Evolutionary conservation across 2,113 vertebrate species (phyloP), one percentile per base, ranked within the genome.

Genomic region (Recurvirostra avosetta): DNA sequence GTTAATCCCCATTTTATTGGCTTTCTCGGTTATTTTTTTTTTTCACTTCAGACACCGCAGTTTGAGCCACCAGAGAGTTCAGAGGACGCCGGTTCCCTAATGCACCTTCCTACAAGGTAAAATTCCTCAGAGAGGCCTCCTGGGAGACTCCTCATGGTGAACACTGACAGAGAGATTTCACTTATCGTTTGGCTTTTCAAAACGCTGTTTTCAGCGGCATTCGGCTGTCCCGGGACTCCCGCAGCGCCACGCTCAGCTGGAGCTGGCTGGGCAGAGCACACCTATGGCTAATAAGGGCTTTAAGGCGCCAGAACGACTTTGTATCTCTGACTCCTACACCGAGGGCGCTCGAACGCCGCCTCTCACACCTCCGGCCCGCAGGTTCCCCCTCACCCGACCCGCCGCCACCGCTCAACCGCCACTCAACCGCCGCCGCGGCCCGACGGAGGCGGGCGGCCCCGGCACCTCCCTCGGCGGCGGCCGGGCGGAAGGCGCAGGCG

Each of bases 391-490:
- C 47, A 40, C 40, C 11, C 40, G 40, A 10, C 12, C 13, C 9
- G 3, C 21, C 26, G 2, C 0, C 0, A 1, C 25, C 3, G 5
- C n/a, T 2, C 21, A 11, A 3, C 6, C 12, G 3, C 15, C 40
- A 40, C 40, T 40, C 40, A 40, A 14, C 41, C 41, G 41, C 41
- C 41, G 15, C 43, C 43, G 43, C 43, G 6, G 43, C 43, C 15
- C 43, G 43, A 16, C 43, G 6, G 6, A 40, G 43, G 15, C 15
- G 15, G 43, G 43, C 43, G 43, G 17, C 17, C 43, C 43, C 43
- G 17, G 43, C 43, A 45, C 43, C 17, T 45, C 43, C 43, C 43
- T 45, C 43, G 43, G 43, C 43, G 43, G 16, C 22, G 6, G 15
- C 18, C 8, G 10, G 4, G 3, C 2, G 4, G 9, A 55, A 2